phyloP scores from a whole-genome alignment of 2,888 invertebrate species.

The Hylaea fasciaria region DNA sequence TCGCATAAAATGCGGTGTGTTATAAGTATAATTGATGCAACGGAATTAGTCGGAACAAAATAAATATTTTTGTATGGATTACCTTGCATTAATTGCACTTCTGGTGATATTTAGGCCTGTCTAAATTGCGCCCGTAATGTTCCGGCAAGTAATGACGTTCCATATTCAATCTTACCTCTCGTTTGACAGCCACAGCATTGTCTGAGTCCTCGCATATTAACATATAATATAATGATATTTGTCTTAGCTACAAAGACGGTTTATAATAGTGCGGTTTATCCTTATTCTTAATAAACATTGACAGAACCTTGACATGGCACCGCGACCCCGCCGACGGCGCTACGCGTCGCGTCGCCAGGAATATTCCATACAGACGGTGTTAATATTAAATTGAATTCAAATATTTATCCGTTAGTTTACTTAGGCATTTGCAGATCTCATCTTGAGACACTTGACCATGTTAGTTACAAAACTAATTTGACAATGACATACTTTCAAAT shows the following conservation, averaged over 20 bases:
- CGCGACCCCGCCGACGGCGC: slow-evolving; percentile 17
- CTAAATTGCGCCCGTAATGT: too few relatives aligned
- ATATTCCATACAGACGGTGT: slow-evolving; percentile 15
- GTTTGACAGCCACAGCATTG: too few relatives aligned
- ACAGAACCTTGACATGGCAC: slow-evolving; percentile 18
- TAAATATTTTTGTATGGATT: too few relatives aligned
- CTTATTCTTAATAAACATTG: slow-evolving; percentile 26
- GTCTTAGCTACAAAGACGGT: neutral
- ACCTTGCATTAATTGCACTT: too few relatives aligned
- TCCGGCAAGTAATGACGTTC: neutral
- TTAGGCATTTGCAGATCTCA: slow-evolving; percentile 41
- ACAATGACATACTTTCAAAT: slow-evolving; percentile 77
- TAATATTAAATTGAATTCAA: slow-evolving; percentile 5
- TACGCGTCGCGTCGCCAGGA: too few relatives aligned
- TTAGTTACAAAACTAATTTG: slow-evolving; percentile 57
- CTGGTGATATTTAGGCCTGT: too few relatives aligned
- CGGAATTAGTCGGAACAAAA: too few relatives aligned
- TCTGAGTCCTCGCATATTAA: too few relatives aligned
- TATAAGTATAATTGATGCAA: neutral
- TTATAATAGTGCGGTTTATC: slow-evolving; percentile 13
- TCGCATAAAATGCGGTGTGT: neutral
- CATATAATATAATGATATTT: neutral
- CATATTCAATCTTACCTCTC: neutral
- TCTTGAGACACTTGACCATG: slow-evolving; percentile 60
- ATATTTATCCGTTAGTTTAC: slow-evolving; percentile 36